phyloP scores from a whole-genome alignment of 2,797 vertebrate genomes.

The Xenops minutus region DNA sequence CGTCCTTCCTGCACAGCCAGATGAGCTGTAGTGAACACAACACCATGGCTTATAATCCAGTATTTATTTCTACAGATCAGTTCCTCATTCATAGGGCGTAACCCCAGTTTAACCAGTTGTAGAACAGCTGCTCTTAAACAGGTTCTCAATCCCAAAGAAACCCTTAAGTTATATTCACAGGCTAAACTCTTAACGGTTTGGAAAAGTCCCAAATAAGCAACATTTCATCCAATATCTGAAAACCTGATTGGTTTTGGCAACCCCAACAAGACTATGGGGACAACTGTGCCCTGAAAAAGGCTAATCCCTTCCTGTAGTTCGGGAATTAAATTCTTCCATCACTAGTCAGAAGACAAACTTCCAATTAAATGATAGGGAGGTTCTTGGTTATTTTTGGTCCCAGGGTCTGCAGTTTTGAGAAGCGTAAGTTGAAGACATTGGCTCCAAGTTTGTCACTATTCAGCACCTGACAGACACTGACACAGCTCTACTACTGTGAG shows the following conservation, averaged over 20 bases:
- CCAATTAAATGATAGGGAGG: neutral
- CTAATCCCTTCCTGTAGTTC: neutral
- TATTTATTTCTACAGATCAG: neutral
- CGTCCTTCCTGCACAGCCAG: neutral
- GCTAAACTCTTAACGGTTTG: neutral
- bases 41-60: conserved; percentile 10
- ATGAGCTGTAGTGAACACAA: neutral
- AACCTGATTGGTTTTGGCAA: neutral
- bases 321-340: neutral
- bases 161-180: neutral
- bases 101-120: neutral
- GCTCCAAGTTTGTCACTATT: conserved; percentile 11
- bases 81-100: neutral
- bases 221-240: neutral
- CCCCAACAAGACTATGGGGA: neutral
- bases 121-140: neutral
- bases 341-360: neutral
- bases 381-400: conserved; percentile 28
- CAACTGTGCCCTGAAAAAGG: neutral
- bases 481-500: neutral
- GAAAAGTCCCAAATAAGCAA: neutral
- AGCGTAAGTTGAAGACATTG: conserved; percentile 19
- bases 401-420: conserved; percentile 63
- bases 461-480: conserved; percentile 24
- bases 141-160: conserved; percentile 35